These are phyloP conservation scores for Xiphophorus birchmanni DNA, from an alignment of 2,797 vertebrate species.

Conservation along the genomic window DNA sequence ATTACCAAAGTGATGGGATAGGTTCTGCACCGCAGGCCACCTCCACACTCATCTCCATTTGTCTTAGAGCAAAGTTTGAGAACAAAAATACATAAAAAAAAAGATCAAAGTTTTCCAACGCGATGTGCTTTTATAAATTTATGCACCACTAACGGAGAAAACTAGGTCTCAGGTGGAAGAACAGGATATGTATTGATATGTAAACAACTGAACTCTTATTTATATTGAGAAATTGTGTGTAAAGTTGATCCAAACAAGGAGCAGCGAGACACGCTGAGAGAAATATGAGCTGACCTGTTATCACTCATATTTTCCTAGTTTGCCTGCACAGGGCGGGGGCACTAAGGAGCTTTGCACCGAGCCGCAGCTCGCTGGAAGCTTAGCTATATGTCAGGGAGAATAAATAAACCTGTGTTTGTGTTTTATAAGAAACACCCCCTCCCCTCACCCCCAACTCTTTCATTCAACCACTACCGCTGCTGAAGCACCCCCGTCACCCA, in stretches of 20 bases:
- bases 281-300: slow-evolving; percentile 58
- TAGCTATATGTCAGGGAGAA: slow-evolving; percentile 72
- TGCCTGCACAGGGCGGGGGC: slow-evolving; percentile 58
- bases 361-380: slow-evolving; percentile 61
- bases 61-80: slow-evolving; percentile 21
- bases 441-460: not conserved
- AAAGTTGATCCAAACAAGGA: slow-evolving; percentile 15
- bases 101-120: not conserved
- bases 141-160: slow-evolving; percentile 28
- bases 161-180: slow-evolving; percentile 17
- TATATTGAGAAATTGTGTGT: slow-evolving; percentile 42
- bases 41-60: slow-evolving; percentile 55
- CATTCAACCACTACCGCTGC: slow-evolving; percentile 18
- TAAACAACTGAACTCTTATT: slow-evolving; percentile 19
- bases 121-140: slow-evolving; percentile 14
- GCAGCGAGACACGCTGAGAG: slow-evolving; percentile 17
- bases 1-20: slow-evolving; percentile 65
- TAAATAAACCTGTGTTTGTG: slow-evolving; percentile 79
- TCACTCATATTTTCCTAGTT: slow-evolving; percentile 59
- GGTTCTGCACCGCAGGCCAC: slow-evolving; percentile 65
- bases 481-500: slow-evolving; percentile 21
- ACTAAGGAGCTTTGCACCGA: slow-evolving; percentile 72
- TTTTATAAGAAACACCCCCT: slow-evolving; percentile 57
- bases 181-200: slow-evolving; percentile 15
- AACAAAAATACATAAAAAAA: not conserved